These are phyloP conservation scores for Hermodice carunculata DNA, from an alignment of 2,888 invertebrate genomes.

Conservation along the genomic window DNA sequence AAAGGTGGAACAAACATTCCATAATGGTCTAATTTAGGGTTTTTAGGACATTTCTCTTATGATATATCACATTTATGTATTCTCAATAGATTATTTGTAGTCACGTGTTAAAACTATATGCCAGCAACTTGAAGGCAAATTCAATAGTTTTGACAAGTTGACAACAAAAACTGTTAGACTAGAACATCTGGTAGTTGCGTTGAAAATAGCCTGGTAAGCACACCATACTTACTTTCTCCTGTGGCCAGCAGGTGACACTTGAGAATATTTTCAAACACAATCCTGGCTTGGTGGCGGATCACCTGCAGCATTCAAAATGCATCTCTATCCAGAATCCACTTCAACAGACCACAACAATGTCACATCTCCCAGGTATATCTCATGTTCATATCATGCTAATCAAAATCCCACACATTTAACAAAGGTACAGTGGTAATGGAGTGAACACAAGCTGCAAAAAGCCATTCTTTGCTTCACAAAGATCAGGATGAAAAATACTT, in stretches of 20 bases:
- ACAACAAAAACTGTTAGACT: not conserved
- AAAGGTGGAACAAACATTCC: too few species aligned
- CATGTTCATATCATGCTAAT: not conserved
- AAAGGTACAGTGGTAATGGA: too few species aligned
- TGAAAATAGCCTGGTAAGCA: not conserved
- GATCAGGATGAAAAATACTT: too few species aligned
- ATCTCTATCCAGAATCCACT: not conserved
- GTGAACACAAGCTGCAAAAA: too few species aligned
- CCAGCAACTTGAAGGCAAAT: not conserved
- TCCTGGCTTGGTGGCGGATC: constrained; percentile 61
- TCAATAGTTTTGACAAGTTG: not conserved
- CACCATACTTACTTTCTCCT: constrained; percentile 39
- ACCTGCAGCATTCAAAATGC: constrained; percentile 46
- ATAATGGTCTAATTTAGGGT: too few species aligned
- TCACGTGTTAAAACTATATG: too few species aligned
- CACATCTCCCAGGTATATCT: not conserved
- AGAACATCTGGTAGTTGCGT: too few species aligned
- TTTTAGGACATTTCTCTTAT: too few species aligned
- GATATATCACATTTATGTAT: too few species aligned
- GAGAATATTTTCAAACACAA: constrained; percentile 63
- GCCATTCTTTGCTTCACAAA: too few species aligned
- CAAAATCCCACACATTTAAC: too few species aligned
- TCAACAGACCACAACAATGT: not conserved
- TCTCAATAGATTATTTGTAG: too few species aligned
- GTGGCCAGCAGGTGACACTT: constrained; percentile 52